Base-by-base conservation (phyloP, 2,113 vertebrate species). In the Patagioenas fasciata region DNA sequence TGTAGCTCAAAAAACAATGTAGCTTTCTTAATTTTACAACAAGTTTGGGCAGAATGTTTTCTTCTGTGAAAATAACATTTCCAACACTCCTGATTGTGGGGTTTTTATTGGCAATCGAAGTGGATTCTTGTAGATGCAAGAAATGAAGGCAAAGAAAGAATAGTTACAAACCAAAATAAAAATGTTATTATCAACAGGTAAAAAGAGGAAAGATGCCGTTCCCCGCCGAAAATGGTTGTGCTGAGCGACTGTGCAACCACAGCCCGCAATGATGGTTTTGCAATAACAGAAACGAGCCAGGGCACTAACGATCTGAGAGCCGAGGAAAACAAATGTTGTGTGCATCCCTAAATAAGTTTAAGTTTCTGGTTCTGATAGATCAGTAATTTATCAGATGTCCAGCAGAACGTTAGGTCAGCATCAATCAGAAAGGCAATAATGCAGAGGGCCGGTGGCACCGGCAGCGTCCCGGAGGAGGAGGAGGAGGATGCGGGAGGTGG, bases 401-500 rank as follows among this genome's bases (percentile, higher is more conserved):
- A 51, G 77, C 92, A 92, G 89, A 92, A 67, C 74, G 36, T 53
- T 67, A 80, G 70, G 58, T 20, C 61, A 90, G 84, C 61, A 47
- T 84, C 91, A 61, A 13, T 28, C 54, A 36, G 70, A 73, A 73
- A 36, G 82, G 36, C 11, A 36, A 42, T 5, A 51, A 34, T 5
- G 9, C 15, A 3, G 12, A 38, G 28, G 34, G 18, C 34, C 1
- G 2, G 11, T 6, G 47, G 47, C 0, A 7, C 66, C 65, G 6
- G 44, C 47, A 10, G 1, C 20, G 4, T 50, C 54, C 54, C 13
- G 1, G 28, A 11, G 36, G 25, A 47, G 14, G 31, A 9, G 31
- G 69, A 0, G 54, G 65, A 16, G 53, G 53, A 50, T 47, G 44
- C 9, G 44, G 44, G 44, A 47, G 44, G 44, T 18, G 44, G 42